Evolutionary conservation across 2,888 invertebrate species (phyloP), one percentile per base, ranked within the genome.

Genomic region (Cylindroiulus punctatus): DNA sequence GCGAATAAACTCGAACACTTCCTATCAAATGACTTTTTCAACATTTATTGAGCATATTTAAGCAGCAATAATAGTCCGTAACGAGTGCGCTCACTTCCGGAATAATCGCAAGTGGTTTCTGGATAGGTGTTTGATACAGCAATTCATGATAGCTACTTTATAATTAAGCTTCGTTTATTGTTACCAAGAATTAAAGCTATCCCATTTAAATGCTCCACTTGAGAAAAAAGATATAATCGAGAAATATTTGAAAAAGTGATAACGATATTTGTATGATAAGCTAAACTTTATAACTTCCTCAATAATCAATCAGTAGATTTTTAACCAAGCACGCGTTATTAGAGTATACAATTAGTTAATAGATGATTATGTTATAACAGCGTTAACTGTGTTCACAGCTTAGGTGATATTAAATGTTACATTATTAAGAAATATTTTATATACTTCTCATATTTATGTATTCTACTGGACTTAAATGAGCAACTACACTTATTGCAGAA

Each of bases 1-100:
- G 17, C 65, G 19, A 65, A 65, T 65, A 65, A 65, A 65, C 65
- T 65, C 19, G 22, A 65, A n/a, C 65, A 65, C 65, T 65, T 65
- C 65, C 65, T 65, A 65, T 8, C 26, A 26, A 65, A 65, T 10
- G 65, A 26, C 65, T 22, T 65, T 65, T 44, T 65, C 8, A 26
- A 65, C 65, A 65, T 26, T 65, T 65, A 65, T 65, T 65, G 65
- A 65, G 65, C 65, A 65, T 65, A 65, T 65, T 57, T 26, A 65
- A 65, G 65, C 10, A 10, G 26, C 65, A 26, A 65, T 65, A 65
- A 65, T 26, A 22, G 65, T 65, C 8, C 65, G 10, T 65, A 65
- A 65, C 22, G 65, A 65, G 19, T 3, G n/a, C 19, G 26, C 65
- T 65, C 65, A 65, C 65, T 65, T 65, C 65, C 65, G 65, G 65